Conservation (phyloP, 2,797 vertebrate genomes). For the Erithacus rubecula region DNA sequence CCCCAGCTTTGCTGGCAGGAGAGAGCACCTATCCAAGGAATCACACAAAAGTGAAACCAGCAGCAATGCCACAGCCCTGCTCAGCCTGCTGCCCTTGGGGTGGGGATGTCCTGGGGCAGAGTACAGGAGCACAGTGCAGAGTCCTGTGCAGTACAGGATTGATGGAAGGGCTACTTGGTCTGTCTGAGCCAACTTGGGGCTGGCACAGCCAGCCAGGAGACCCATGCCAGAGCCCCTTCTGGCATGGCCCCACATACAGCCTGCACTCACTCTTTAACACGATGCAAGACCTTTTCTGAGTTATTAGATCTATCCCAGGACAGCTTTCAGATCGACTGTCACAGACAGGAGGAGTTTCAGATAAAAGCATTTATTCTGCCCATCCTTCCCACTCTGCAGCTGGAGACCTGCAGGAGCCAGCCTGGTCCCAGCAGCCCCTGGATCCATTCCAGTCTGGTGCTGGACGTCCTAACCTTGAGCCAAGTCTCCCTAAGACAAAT, state of each 20-base stretch:
- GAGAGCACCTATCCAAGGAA: background rate
- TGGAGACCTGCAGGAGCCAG: background rate
- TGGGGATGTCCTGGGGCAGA: background rate
- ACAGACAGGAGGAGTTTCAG: background rate
- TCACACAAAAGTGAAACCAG: background rate
- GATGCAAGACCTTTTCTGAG: background rate
- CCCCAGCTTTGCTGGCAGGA: background rate
- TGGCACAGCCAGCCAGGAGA: background rate
- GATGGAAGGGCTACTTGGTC: background rate
- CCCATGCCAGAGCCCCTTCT: background rate
- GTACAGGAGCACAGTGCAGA: no score
- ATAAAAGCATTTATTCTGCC: background rate
- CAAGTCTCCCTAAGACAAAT: constrained; percentile 2
- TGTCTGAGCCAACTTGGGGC: background rate
- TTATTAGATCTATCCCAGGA: background rate
- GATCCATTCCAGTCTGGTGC: background rate
- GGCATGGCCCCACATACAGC: no score
- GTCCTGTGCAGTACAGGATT: background rate
- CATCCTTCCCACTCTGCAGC: background rate
- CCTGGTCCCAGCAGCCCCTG: background rate
- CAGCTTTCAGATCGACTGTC: background rate
- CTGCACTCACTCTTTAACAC: fast-evolving
- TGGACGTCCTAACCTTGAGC: constrained; percentile 37
- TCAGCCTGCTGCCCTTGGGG: background rate
- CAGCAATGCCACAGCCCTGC: fast-evolving